A percentile compares a stretch with the other conserved stretches of the same genome.
Evolutionary conservation across 2,797 vertebrate genomes (phyloP).

Genomic region (Vespertilio murinus): DNA sequence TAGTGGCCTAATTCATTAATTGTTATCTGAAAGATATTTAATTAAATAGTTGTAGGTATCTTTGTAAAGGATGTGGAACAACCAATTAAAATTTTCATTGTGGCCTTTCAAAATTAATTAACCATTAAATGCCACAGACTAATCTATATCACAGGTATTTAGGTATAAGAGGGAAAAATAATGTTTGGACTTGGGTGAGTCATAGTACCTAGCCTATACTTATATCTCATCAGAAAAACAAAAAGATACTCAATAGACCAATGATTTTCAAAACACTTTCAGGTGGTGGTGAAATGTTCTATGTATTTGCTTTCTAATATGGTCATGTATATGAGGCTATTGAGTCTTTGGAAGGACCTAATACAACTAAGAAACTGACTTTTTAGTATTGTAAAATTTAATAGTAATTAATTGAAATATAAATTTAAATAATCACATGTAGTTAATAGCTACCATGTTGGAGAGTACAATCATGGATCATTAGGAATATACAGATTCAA

Average conservation of each 20-base stretch:
- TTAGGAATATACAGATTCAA: background rate
- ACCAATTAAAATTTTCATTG: constrained; percentile 65
- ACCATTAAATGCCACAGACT: constrained; percentile 59
- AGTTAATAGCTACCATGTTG: background rate
- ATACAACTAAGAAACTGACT: background rate
- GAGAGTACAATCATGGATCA: background rate
- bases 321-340: background rate
- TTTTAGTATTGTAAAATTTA: background rate
- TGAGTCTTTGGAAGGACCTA: background rate
- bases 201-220: background rate
- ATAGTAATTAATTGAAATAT: background rate
- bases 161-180: background rate
- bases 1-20: constrained; percentile 67
- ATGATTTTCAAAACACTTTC: background rate
- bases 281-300: background rate
- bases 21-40: constrained; percentile 73
- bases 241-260: background rate
- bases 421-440: background rate
- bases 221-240: background rate
- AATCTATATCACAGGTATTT: constrained; percentile 27
- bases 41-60: constrained; percentile 52
- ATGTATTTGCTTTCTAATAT: background rate
- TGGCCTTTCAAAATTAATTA: constrained; percentile 69
- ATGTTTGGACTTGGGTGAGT: constrained; percentile 22
- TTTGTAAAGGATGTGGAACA: constrained; percentile 71